phyloP scores from a whole-genome alignment of 2,888 invertebrate genomes.

The Tetrapedia diversipes region DNA sequence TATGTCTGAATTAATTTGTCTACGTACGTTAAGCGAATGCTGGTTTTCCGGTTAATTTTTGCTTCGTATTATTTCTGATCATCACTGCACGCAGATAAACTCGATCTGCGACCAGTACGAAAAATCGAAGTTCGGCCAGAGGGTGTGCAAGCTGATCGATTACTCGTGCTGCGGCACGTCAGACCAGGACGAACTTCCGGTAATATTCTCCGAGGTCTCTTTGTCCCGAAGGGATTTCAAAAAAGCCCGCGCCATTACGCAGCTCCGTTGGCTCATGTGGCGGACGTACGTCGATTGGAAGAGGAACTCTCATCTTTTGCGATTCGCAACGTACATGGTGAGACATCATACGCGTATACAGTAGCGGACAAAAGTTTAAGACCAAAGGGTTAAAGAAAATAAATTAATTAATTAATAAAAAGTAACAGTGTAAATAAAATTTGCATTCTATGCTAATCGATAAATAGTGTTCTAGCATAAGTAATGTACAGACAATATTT shows the following conservation, averaged over 20 bases:
- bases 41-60: too few species aligned
- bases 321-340: conserved; percentile 86
- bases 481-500: too few species aligned
- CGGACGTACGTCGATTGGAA: conserved; percentile 87
- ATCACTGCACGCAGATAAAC: conserved; percentile 77
- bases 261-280: conserved; percentile 89
- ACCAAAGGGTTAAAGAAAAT: too few species aligned
- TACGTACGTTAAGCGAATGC: too few species aligned
- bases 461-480: too few species aligned
- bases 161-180: conserved; percentile 56
- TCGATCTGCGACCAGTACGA: conserved; percentile 85
- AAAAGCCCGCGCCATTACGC: conserved; percentile 86
- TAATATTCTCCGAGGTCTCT: conserved; percentile 78
- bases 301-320: conserved; percentile 87
- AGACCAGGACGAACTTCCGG: conserved; percentile 33
- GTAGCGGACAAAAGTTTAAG: too few species aligned
- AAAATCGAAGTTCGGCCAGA: conserved; percentile 81
- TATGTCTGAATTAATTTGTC: too few species aligned
- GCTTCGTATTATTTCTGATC: too few species aligned
- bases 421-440: too few species aligned
- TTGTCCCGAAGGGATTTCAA: conserved; percentile 74
- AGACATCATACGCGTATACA: too few species aligned
- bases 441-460: too few species aligned
- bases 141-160: conserved; percentile 66
- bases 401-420: too few species aligned